Base-by-base conservation (phyloP, 1,140 invertebrate genomes). In the Aphelinus certus region DNA sequence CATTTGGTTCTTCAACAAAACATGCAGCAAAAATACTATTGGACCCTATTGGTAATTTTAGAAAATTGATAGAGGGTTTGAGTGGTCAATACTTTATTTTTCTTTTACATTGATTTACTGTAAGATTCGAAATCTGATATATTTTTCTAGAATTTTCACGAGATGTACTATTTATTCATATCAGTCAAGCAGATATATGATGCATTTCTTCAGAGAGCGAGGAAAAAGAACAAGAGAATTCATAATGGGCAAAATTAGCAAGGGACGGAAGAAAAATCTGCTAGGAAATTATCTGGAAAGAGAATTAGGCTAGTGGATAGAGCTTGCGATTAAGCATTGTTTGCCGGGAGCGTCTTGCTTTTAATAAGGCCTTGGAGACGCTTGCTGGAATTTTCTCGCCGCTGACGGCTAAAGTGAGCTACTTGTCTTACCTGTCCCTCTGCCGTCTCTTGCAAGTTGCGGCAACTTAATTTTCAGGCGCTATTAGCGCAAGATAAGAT, bases 311-410 rank as follows among this genome's bases (percentile, higher is more conserved):
- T 26, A 26, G 26, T 26, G 49, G 47, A 68, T 71, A 71, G 79
- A 75, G 80, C 79, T 26, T 71, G 68, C 81, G 82, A 83, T 82
- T 82, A 80, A 83, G 80, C 79, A 80, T 83, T 81, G 79, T 81
- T 82, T 76, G 78, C 76, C 65, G 55, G 58, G 51, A 78, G 74
- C 75, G 66, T 82, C 81, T 83, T 81, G 78, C 79, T 76, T 81
- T 82, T 80, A 79, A 82, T 80, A 83, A 83, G 80, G 79, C 77
- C 80, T 48, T 6, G 58, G 60, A 62, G 58, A 42, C 49, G 49
- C 64, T 64, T 63, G 57, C 47, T 66, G 56, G 71, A 73, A 63
- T 64, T 63, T 51, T 45, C 51, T 60, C n/a, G 47, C 68, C 9
- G 7, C 43, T 63, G 51, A 64, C 47, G 57, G 55, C 42, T 58